Conservation (phyloP, 2,113 vertebrate genomes). For the Thermophis baileyi region DNA sequence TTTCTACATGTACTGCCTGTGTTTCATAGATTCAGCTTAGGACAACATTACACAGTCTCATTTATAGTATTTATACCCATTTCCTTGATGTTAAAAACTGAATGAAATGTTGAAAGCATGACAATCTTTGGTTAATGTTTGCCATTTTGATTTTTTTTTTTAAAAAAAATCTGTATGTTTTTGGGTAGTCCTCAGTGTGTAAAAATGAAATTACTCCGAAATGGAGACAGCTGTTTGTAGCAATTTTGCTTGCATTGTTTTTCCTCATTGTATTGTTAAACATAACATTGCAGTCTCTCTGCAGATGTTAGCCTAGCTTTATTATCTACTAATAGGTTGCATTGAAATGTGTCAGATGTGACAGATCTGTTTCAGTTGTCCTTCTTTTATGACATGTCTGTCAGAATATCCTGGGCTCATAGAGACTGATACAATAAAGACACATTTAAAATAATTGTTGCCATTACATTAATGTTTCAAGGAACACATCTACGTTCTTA, state of each 20-base stretch:
- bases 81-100: neutral
- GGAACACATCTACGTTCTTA: neutral
- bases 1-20: neutral
- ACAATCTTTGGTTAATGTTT: neutral
- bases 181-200: neutral
- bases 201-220: rapidly evolving
- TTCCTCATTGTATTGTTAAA: neutral
- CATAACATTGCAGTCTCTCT: slow-evolving; percentile 24
- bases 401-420: slow-evolving; percentile 15
- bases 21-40: neutral
- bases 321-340: slow-evolving; percentile 44
- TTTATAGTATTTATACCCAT: neutral
- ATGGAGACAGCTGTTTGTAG: rapidly evolving
- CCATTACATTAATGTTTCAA: slow-evolving; percentile 12
- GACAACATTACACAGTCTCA: neutral
- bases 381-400: slow-evolving; percentile 52
- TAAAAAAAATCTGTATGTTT: neutral
- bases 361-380: slow-evolving; percentile 58
- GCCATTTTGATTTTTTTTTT: neutral
- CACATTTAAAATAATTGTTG: slow-evolving; percentile 39
- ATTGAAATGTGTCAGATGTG: neutral
- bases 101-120: neutral
- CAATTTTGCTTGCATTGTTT: neutral
- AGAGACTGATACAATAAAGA: slow-evolving; percentile 53
- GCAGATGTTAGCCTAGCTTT: slow-evolving; percentile 32